Evolutionary conservation across 2,113 vertebrate species (phyloP).

Genomic region (Stercorarius parasiticus): DNA sequence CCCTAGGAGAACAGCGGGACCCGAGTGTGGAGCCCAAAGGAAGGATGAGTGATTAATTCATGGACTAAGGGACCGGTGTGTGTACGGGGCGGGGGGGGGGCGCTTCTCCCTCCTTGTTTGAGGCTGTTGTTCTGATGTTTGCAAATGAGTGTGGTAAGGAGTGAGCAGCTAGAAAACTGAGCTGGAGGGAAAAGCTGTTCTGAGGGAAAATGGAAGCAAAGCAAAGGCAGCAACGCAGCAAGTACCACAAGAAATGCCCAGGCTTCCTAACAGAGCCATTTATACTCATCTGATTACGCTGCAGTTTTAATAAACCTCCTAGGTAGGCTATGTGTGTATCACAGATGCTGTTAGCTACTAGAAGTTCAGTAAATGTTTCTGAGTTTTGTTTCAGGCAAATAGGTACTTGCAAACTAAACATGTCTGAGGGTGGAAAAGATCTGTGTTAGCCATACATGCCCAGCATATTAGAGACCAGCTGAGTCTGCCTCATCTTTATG

Average conservation of each 20-base stretch:
- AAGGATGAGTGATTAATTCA: neutral
- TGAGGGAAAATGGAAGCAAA: neutral
- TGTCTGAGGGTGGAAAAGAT: neutral
- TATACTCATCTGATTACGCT: neutral
- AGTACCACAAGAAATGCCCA: fast-evolving
- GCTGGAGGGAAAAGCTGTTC: neutral
- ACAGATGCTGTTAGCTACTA: neutral
- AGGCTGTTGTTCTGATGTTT: neutral
- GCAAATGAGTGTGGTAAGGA: neutral
- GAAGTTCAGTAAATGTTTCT: neutral
- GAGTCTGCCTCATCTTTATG: neutral
- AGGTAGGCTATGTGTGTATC: neutral
- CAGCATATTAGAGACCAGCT: neutral
- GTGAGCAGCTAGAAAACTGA: neutral
- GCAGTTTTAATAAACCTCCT: neutral
- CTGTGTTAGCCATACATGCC: neutral
- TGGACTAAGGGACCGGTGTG: neutral
- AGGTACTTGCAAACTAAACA: neutral
- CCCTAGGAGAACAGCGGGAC: neutral
- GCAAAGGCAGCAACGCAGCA: neutral
- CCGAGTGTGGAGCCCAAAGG: neutral
- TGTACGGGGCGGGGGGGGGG: neutral
- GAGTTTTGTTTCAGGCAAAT: neutral
- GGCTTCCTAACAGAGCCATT: neutral
- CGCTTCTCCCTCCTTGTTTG: neutral